Base-by-base conservation (phyloP, 2,888 invertebrate species). In the Atrina japonica region DNA sequence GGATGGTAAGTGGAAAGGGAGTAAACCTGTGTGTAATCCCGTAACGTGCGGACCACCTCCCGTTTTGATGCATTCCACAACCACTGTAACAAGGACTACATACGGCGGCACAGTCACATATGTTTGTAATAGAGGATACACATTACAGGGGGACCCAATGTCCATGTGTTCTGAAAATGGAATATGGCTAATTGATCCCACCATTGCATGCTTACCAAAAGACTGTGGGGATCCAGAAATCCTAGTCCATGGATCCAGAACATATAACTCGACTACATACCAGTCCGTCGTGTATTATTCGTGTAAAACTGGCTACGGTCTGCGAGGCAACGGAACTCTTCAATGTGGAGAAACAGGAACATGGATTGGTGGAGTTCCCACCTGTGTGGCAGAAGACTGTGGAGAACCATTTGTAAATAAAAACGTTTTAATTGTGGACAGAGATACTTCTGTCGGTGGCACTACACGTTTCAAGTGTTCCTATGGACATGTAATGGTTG, bases 181-280 rank as follows among this genome's bases (percentile, higher is more conserved):
- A 16, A 35, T 50, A 27, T 85, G 85, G 83, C 50, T 66, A 25
- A 68, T 71, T 45, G 75, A 80, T 25, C 21, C 43, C 2, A n/a
- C 23, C n/a, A 81, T 83, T 0, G 49, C 18, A 0, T 86, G 85
- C 55, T 23, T 45, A 21, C 76, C 76, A 3, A 66, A 78, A 14
- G 78, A 81, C 27, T 90, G 90, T 74, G 69, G 77, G 27, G 50
- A 50, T 23, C 83, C 83, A 0, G 41, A 61, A 1, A 21, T 61
- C 11, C 65, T 83, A n/a, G 64, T 72, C 11, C 92, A 93, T 83
- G 93, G 93, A 1, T 66, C 76, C 18, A 78, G 84, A 64, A 81
- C 77, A 53, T 86, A 83, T 3, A 77, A 61, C 3, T 80, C 81
- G 23, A 88, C 87, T 53, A 81, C 75, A 14, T 88, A 76, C 67